phyloP scores from a whole-genome alignment of 1,140 invertebrate species.

The Zophobas atratus region DNA sequence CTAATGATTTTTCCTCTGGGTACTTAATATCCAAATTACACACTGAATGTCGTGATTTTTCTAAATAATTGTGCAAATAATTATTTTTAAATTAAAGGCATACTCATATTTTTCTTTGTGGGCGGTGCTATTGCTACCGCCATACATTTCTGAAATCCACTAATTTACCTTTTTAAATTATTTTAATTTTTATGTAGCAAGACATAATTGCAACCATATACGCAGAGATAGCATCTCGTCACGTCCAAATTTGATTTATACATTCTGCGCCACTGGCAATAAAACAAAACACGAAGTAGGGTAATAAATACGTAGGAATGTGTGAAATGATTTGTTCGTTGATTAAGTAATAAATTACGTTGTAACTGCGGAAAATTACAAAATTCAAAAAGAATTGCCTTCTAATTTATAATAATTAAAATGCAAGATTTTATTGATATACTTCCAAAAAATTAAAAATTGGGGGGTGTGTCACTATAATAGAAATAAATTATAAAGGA shows the following conservation, averaged over 20 bases:
- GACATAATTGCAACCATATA: neutral
- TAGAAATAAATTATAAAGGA: no score
- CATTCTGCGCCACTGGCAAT: neutral
- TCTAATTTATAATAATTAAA: neutral
- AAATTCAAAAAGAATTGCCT: neutral
- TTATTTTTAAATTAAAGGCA: no score
- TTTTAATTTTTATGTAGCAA: neutral
- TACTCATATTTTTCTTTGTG: no score
- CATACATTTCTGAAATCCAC: no score
- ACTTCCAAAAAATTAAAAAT: no score
- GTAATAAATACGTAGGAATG: neutral
- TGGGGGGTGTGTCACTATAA: no score
- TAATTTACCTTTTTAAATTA: neutral
- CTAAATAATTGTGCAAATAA: no score
- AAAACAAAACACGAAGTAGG: neutral
- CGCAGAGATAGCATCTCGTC: neutral
- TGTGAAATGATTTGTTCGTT: conserved; percentile 4
- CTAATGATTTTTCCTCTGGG: no score
- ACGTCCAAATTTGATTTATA: conserved; percentile 9
- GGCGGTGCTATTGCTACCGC: no score
- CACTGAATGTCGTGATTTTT: no score
- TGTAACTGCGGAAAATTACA: neutral
- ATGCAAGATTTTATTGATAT: no score
- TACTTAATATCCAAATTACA: no score
- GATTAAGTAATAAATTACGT: conserved; percentile 14